A percentile compares a stretch with the other conserved stretches of the same genome.
Conservation (phyloP, 2,797 vertebrate species). For the Lepus townsendii region DNA sequence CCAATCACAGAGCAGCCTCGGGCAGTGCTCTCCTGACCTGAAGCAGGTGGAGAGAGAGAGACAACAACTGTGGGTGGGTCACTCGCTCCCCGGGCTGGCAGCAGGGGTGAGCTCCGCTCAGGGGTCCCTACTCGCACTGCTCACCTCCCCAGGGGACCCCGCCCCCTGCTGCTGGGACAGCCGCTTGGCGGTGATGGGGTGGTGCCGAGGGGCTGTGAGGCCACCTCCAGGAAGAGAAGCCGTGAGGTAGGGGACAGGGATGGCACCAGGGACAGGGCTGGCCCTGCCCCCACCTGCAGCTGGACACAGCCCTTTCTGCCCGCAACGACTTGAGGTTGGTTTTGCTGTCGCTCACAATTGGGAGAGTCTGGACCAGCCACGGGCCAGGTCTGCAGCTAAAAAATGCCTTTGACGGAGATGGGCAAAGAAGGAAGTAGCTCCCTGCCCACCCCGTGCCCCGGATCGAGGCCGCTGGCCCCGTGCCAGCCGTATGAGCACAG, state of each 20-base stretch:
- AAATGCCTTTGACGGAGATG: background rate
- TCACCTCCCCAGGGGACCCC: no score
- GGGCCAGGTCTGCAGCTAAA: background rate
- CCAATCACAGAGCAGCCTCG: conserved; percentile 93
- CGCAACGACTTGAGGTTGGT: accelerated
- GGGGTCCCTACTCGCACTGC: no score
- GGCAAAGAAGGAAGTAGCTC: accelerated
- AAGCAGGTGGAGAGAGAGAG: background rate
- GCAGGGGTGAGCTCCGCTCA: no score
- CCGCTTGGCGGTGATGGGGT: no score
- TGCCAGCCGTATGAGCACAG: accelerated
- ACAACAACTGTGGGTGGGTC: background rate
- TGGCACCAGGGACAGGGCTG: no score
- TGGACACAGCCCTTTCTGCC: background rate
- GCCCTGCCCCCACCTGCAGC: no score
- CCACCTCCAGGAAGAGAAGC: no score
- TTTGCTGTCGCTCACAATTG: background rate
- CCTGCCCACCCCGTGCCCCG: no score
- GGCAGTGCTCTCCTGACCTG: conserved; percentile 94
- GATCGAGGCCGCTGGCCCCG: background rate
- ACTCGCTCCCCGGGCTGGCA: background rate
- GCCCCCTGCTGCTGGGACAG: no score
- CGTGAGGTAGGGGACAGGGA: no score
- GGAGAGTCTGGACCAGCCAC: background rate
- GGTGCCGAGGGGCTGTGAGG: no score